phyloP scores from a whole-genome alignment of 2,797 vertebrate genomes.

The Poeciliopsis paucimaculata region DNA sequence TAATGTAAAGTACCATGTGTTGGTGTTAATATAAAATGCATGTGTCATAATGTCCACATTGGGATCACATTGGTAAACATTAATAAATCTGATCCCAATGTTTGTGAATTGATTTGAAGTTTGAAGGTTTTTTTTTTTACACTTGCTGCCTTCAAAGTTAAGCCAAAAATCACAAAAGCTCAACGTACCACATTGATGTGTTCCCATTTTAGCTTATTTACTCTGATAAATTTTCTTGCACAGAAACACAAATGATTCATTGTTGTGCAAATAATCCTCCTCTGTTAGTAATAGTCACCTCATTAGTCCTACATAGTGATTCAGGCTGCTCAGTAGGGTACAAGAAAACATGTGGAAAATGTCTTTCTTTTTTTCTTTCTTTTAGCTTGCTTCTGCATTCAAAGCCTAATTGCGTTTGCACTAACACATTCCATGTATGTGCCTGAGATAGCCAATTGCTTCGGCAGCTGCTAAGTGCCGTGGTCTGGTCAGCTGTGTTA shows the following conservation, averaged over 20 bases:
- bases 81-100: too few species aligned
- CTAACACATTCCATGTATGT: constrained; percentile 9
- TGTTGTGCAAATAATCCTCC: constrained; percentile 54
- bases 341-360: constrained; percentile 44
- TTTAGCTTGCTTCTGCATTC: constrained; percentile 28
- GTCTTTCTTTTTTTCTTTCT: constrained; percentile 48
- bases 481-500: constrained; percentile 34
- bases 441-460: constrained; percentile 42
- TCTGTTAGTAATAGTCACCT: constrained; percentile 44
- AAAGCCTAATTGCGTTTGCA: constrained; percentile 41
- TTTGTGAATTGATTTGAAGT: too few species aligned
- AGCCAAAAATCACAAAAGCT: background rate
- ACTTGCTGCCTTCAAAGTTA: background rate
- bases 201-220: constrained; percentile 41
- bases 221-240: constrained; percentile 37
- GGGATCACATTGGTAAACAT: background rate
- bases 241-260: constrained; percentile 41
- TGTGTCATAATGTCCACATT: background rate
- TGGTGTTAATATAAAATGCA: background rate
- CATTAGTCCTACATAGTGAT: constrained; percentile 55
- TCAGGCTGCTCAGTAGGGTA: constrained; percentile 41
- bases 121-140: background rate
- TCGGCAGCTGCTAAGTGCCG: constrained; percentile 49
- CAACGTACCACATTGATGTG: constrained; percentile 30
- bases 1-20: background rate